phyloP scores from a whole-genome alignment of 30 jellyfish, hydroid and myxozoan species.

The Chironex yamaguchii region DNA sequence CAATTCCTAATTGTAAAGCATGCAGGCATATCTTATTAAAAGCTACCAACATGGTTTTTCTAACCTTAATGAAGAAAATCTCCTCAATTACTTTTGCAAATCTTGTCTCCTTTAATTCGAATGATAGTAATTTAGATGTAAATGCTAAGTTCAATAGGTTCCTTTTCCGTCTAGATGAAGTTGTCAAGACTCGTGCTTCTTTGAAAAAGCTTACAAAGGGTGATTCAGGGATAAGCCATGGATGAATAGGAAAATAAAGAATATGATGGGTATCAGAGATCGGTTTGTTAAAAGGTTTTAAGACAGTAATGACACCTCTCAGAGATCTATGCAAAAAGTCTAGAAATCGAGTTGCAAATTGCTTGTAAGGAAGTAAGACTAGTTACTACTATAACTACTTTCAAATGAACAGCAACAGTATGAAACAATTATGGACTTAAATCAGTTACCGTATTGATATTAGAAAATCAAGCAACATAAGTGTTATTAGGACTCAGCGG shows the following conservation, averaged over 20 bases:
- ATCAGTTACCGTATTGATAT: not conserved
- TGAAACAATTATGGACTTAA: not conserved
- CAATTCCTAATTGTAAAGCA: constrained; percentile 69
- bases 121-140: constrained; percentile 34
- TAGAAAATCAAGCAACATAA: not conserved
- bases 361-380: not conserved
- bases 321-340: not conserved
- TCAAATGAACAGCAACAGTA: not conserved
- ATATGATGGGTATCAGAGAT: constrained; percentile 71
- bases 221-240: constrained; percentile 71
- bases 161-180: constrained; percentile 45
- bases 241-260: constrained; percentile 55
- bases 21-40: constrained; percentile 54
- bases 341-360: constrained; percentile 1
- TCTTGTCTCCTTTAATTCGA: constrained; percentile 36
- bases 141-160: constrained; percentile 63
- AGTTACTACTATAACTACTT: not conserved
- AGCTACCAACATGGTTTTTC: constrained; percentile 56
- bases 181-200: constrained; percentile 65
- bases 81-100: constrained; percentile 61
- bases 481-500: not conserved
- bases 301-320: no score
- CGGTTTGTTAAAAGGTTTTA: constrained; percentile 23
- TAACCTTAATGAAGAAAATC: constrained; percentile 36
- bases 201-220: constrained; percentile 40